Conservation (phyloP, 1,140 invertebrate species). For the Mizuhopecten yessoensis region DNA sequence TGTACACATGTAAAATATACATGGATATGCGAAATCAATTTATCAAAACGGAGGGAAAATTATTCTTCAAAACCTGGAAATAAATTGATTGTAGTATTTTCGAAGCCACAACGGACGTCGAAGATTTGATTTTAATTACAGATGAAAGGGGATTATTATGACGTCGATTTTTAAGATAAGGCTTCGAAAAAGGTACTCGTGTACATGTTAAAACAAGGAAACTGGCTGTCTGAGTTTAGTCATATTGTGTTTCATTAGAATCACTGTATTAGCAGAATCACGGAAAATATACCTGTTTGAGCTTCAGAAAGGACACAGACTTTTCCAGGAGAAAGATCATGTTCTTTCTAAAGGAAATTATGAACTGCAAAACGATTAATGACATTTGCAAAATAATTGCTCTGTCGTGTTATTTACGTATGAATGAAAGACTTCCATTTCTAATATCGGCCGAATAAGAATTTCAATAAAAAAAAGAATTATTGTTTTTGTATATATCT, state of each 20-base stretch:
- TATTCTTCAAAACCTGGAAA: constrained; percentile 21
- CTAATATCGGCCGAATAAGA: no score
- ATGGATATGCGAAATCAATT: constrained; percentile 20
- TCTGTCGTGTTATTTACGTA: no score
- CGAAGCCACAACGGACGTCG: constrained; percentile 36
- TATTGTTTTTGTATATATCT: no score
- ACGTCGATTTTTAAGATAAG: constrained; percentile 18
- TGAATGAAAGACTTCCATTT: no score
- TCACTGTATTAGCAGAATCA: background rate
- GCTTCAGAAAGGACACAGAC: background rate
- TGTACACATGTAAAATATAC: constrained; percentile 22
- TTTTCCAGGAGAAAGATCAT: background rate
- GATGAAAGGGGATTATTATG: constrained; percentile 34
- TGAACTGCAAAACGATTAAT: background rate
- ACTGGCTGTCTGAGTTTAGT: background rate
- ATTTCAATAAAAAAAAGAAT: no score
- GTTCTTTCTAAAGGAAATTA: background rate
- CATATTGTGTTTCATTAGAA: background rate
- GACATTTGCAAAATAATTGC: background rate
- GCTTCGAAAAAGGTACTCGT: background rate
- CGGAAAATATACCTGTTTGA: background rate
- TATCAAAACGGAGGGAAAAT: constrained; percentile 16
- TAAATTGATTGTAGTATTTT: constrained; percentile 28
- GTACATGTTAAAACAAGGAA: constrained; percentile 1
- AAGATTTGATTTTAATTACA: constrained; percentile 34